Percentiles rank a stretch among this genome's conserved stretches.
Conservation (phyloP, 2,113 vertebrate genomes). For the Ptychochromis oligacanthus region DNA sequence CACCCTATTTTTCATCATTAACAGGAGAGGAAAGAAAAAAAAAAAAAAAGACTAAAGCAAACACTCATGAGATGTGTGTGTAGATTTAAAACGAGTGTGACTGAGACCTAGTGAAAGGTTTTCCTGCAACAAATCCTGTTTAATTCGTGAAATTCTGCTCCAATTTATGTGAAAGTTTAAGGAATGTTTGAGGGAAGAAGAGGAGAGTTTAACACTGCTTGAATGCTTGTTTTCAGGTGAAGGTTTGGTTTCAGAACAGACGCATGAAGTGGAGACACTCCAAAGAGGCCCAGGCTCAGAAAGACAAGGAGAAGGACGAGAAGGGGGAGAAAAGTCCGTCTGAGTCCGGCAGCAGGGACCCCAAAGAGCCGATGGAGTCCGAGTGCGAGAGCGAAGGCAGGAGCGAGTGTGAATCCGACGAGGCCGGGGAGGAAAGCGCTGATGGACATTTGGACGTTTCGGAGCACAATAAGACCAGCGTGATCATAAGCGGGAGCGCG, state of each 20-base stretch:
- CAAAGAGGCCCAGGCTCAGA: slow-evolving; percentile 96
- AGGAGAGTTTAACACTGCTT: background rate
- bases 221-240: slow-evolving; percentile 80
- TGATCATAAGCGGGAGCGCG: slow-evolving; percentile 81
- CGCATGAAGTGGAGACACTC: slow-evolving; percentile 99
- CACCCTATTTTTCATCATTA: background rate
- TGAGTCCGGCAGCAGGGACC: slow-evolving; percentile 70
- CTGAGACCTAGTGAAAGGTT: background rate
- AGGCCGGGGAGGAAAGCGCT: slow-evolving; percentile 83
- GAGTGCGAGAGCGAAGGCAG: slow-evolving; percentile 91
- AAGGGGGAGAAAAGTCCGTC: slow-evolving; percentile 77
- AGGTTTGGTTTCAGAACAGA: slow-evolving; percentile 98
- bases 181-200: background rate
- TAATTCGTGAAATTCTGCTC: background rate
- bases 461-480: slow-evolving; percentile 83
- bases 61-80: no score
- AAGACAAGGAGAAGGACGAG: slow-evolving; percentile 91
- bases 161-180: background rate
- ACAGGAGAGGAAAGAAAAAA: background rate
- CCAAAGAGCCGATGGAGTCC: slow-evolving; percentile 83
- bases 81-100: no score
- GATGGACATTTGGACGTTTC: slow-evolving; percentile 83
- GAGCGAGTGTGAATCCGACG: slow-evolving; percentile 91
- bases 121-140: background rate
- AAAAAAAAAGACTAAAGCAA: background rate